phyloP scores from a whole-genome alignment of 1,140 invertebrate species.

The Drosophila nannoptera region DNA sequence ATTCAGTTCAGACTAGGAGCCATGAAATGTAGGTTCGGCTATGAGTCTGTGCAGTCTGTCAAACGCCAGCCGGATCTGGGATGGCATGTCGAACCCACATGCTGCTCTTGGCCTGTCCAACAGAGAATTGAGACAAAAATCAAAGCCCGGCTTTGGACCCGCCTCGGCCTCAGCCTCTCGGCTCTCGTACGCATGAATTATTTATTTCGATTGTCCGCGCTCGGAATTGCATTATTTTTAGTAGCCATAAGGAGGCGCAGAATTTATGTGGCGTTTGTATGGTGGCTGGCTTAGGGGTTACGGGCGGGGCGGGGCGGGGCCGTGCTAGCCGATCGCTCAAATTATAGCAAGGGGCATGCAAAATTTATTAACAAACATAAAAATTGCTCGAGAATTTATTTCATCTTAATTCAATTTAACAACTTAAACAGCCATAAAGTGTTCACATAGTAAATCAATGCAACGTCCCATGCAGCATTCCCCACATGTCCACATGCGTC shows the following conservation, averaged over 20 bases:
- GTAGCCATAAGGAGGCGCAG: conserved; percentile 30
- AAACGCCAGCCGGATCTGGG: too few relatives aligned
- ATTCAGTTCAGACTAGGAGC: too few relatives aligned
- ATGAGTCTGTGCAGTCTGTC: too few relatives aligned
- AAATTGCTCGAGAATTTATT: conserved; percentile 77
- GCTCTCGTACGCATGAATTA: conserved; percentile 67
- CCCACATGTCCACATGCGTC: conserved; percentile 38
- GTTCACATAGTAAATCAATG: conserved; percentile 79
- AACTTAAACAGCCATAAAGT: conserved; percentile 79
- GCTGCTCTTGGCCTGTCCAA: neutral
- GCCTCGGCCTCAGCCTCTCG: neutral
- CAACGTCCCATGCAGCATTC: conserved; percentile 54
- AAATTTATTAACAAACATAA: conserved; percentile 79
- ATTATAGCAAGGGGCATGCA: conserved; percentile 70
- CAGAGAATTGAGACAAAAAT: conserved; percentile 20
- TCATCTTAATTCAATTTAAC: conserved; percentile 79
- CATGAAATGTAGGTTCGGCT: too few relatives aligned
- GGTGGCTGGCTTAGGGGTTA: neutral
- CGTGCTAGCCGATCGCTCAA: conserved; percentile 58
- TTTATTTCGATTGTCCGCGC: conserved; percentile 73
- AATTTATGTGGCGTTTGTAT: conserved; percentile 31
- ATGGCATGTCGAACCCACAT: too few relatives aligned
- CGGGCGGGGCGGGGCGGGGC: neutral
- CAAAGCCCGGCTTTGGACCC: conserved; percentile 25
- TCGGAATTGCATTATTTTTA: conserved; percentile 54